Percentiles rank a stretch among this genome's conserved stretches.
Evolutionary conservation across 2,113 vertebrate species (phyloP).

Genomic region (Trichechus manatus): DNA sequence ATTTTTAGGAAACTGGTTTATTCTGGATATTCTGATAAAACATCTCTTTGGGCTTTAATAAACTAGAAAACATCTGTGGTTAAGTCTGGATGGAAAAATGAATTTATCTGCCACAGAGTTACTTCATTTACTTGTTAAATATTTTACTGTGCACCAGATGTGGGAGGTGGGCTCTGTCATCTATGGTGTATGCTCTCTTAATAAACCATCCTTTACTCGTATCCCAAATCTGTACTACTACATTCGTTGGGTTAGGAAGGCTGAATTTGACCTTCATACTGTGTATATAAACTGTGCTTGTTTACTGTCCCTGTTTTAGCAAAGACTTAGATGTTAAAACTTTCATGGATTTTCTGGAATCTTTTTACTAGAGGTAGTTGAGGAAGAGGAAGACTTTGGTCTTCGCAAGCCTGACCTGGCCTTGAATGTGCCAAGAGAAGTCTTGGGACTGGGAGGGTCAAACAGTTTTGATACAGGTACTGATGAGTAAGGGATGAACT

Average conservation of each 20-base stretch:
- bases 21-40: conserved; percentile 4
- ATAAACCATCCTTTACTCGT: background rate
- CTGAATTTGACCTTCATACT: background rate
- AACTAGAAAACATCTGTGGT: background rate
- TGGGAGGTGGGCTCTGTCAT: background rate
- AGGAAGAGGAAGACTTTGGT: background rate
- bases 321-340: background rate
- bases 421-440: background rate
- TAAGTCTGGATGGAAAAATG: background rate
- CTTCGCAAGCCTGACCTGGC: too few relatives aligned
- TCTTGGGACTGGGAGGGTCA: background rate
- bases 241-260: background rate
- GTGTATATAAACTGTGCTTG: background rate
- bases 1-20: conserved; percentile 45
- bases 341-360: background rate
- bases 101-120: background rate
- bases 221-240: too few relatives aligned
- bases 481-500: background rate
- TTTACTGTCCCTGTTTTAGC: background rate
- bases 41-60: background rate
- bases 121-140: background rate
- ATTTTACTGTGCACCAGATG: background rate
- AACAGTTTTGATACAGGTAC: background rate
- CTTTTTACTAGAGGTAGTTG: background rate
- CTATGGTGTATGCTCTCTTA: background rate